Base-by-base conservation (phyloP, 2,888 invertebrate genomes). In the Brachyptera putata region DNA sequence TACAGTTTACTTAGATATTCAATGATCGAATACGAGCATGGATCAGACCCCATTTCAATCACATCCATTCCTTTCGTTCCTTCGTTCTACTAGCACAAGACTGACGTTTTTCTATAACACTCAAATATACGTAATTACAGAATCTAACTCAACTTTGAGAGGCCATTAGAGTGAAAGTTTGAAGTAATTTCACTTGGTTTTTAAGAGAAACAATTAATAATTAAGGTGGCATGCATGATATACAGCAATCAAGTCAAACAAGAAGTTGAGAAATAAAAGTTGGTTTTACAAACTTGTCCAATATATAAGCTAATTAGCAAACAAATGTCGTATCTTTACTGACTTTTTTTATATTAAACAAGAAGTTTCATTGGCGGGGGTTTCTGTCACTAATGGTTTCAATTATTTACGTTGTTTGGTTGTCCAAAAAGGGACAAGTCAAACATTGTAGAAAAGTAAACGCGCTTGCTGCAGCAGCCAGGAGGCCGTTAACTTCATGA, bases 171-270 rank as follows among this genome's bases (percentile, higher is more conserved):
- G 53, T 22, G 46, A 53, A 53, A 53, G 34, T 53, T 53, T 53
- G 36, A 53, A 53, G 22, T 34, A 22, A 53, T 36, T 34, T 53
- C 22, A 22, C 2, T 53, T 36, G 34, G 34, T 53, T 34, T 34
- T 53, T 36, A 9, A 34, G 53, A 36, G 53, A 36, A 53, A 53
- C 53, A 53, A 53, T 53, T 53, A 53, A 53, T 53, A 53, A 53
- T 36, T 53, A 34, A 53, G 53, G 53, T 34, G 36, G 36, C 53
- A 53, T 34, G 53, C 53, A 53, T 34, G 53, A 30, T 36, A 53
- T 9, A 34, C 36, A 30, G 53, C 30, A 53, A 34, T 30, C 34
- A 53, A 43, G 26, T 22, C 34, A 34, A 50, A 50, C 26, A 56
- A 13, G 24, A 55, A 26, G 30, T 24, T n/a, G n/a, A n/a, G 26